These are phyloP conservation scores for Troglohyphantes excavatus DNA, from an alignment of 2,888 invertebrate genomes.

Conservation along the genomic window DNA sequence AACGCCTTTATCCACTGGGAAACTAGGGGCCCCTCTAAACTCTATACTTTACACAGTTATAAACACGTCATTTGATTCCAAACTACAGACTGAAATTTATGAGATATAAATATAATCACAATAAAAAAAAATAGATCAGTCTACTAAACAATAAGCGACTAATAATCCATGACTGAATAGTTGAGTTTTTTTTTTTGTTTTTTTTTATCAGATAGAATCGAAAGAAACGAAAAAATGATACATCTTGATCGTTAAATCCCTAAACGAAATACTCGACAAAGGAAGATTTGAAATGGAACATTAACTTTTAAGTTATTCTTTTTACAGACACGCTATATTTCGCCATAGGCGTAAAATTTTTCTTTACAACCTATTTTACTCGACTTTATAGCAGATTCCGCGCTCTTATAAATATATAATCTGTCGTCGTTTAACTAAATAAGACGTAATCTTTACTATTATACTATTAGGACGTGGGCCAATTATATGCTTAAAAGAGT, in stretches of 20 bases:
- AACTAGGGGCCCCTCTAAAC: no score
- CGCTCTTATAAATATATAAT: not conserved
- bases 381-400: not conserved
- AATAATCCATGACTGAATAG: conserved; percentile 6
- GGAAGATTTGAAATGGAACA: conserved; percentile 19
- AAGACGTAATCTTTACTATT: no score
- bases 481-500: no score
- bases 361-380: not conserved
- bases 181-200: no score
- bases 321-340: no score
- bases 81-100: no score
- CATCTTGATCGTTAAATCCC: not conserved
- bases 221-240: not conserved
- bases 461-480: no score
- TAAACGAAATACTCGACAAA: not conserved
- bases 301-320: conserved; percentile 21
- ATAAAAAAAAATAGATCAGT: not conserved
- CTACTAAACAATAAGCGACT: not conserved
- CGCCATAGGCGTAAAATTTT: not conserved
- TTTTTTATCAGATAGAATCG: not conserved
- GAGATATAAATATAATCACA: no score
- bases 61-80: no score
- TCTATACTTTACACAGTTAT: no score
- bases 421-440: not conserved
- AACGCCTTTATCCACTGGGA: no score